A percentile compares a stretch with the other conserved stretches of the same genome.
phyloP scores from a whole-genome alignment of 2,113 vertebrate genomes.

The Mormyrus lacerda region DNA sequence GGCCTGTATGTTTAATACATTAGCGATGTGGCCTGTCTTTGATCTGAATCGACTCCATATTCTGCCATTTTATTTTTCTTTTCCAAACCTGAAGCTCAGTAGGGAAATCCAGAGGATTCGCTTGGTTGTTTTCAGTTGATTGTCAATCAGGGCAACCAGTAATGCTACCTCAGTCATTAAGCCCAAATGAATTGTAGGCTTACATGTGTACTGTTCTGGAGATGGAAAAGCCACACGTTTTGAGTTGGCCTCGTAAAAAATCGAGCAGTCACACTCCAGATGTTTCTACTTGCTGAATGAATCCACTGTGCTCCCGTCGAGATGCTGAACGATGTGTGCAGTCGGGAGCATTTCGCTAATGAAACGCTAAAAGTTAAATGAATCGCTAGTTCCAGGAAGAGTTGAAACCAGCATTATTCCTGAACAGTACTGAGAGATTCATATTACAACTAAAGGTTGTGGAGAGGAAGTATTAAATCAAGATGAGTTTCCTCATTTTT shows the following conservation, averaged over 20 bases:
- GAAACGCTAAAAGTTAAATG: neutral
- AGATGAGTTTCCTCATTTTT: neutral
- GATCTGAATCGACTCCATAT: neutral
- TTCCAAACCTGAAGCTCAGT: neutral
- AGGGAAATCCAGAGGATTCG: neutral
- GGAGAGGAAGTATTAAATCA: conserved; percentile 1
- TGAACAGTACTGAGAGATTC: neutral
- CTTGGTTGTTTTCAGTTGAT: neutral
- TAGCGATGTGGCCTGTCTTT: conserved; percentile 40
- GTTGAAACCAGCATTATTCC: neutral
- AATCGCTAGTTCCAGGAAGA: neutral
- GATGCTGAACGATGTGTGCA: neutral
- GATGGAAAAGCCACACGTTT: neutral
- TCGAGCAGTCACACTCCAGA: neutral
- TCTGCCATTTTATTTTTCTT: conserved; percentile 7
- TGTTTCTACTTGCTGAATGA: neutral
- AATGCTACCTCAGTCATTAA: neutral
- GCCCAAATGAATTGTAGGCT: neutral
- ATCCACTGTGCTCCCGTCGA: neutral
- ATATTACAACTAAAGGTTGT: neutral
- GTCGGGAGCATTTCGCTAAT: neutral
- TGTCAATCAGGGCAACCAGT: neutral
- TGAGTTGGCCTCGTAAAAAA: neutral
- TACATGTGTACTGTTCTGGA: conserved; percentile 12
- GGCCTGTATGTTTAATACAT: conserved; percentile 72